These are phyloP conservation scores for Microctonus hyperodae DNA, from an alignment of 2,888 invertebrate species.

Conservation along the genomic window DNA sequence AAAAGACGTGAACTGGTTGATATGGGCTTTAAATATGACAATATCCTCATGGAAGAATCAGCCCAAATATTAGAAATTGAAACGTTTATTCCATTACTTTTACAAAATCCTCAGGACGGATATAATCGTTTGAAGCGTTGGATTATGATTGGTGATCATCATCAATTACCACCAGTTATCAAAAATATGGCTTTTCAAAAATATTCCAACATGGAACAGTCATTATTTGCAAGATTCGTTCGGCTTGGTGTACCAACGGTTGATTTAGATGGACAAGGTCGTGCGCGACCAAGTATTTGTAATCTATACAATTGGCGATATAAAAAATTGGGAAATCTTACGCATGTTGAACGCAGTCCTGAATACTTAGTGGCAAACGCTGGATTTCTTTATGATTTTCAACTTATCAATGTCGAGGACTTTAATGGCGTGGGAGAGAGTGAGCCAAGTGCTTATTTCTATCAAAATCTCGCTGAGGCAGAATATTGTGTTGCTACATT, in stretches of 20 bases:
- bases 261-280: conserved; percentile 96
- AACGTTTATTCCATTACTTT: conserved; percentile 96
- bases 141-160: conserved; percentile 99
- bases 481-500: conserved; percentile 97
- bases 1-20: conserved; percentile 96
- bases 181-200: conserved; percentile 99
- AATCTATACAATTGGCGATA: conserved; percentile 96
- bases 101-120: conserved; percentile 99
- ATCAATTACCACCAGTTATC: conserved; percentile 98
- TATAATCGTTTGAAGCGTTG: conserved; percentile 95
- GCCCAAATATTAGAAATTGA: conserved; percentile 99
- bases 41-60: conserved; percentile 98
- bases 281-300: conserved; percentile 91
- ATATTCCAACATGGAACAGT: conserved; percentile 99
- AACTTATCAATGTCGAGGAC: conserved; percentile 94
- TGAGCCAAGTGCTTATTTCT: conserved; percentile 98
- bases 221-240: conserved; percentile 95
- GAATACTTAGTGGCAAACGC: conserved; percentile 93
- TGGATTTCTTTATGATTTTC: conserved; percentile 92
- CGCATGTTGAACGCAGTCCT: conserved; percentile 82
- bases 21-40: conserved; percentile 96
- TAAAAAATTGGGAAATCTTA: conserved; percentile 91
- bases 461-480: conserved; percentile 91
- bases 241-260: conserved; percentile 96
- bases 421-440: conserved; percentile 97